Evolutionary conservation across 2,797 vertebrate species (phyloP), one percentile per base, ranked within the genome.

Genomic region (Muraenolepis orangiensis): DNA sequence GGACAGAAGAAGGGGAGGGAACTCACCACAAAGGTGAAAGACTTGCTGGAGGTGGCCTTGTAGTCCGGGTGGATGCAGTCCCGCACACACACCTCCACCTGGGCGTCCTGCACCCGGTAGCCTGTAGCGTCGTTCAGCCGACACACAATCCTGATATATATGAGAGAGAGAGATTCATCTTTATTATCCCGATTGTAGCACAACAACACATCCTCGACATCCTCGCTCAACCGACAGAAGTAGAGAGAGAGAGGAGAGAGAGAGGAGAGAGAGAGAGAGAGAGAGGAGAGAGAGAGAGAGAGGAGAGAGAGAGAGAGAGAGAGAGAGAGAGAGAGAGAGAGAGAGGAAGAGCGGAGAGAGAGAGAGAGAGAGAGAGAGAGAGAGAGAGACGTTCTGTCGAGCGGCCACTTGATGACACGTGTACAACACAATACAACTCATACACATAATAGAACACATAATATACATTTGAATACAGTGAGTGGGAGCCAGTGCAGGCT

Each of bases 11-110:
- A n/a, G n/a, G n/a, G n/a, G n/a, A n/a, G 64, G 42, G 70, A 6
- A 1, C 91, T 94, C 93, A 98, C 98, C 95, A 99, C 97, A 0
- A 99, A 99, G 2, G 95, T 96, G 92, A 99, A 99, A 76, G 94
- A 93, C 89, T 96, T 98, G 68, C 94, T 93, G 0, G 98, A 98
- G 11, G 92, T 76, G 0, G 98, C 95, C 51, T 95, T 94, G 90
- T 98, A 99, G 84, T 91, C 95, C 0, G 92, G 91, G 0, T 95
- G 92, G 40, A 80, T 86, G 88, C 98, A 99, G 91, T 98, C 96
- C 0, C 95, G 87, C 72, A 99, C 96, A 66, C 98, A 99, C 82
- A 99, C 97, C 81, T 99, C 97, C 46, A 99, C 98, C 69, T 95
- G 94, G 0, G 95, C 97, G 0, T 98, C 95, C 0, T 96, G 95